These are phyloP conservation scores for Oriolus oriolus DNA, from an alignment of 2,113 vertebrate species.

Conservation along the genomic window DNA sequence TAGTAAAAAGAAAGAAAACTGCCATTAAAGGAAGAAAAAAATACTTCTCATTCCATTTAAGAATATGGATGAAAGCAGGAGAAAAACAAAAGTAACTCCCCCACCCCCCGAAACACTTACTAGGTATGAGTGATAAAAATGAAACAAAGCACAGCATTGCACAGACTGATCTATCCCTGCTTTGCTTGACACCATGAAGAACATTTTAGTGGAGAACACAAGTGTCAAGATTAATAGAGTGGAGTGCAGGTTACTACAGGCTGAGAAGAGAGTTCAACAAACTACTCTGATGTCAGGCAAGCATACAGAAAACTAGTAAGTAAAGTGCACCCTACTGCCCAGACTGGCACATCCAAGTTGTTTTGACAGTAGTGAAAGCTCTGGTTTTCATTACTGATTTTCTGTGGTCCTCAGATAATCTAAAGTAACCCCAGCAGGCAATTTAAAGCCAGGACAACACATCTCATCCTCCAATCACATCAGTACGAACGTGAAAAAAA, in stretches of 20 bases:
- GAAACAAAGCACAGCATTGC: constrained; percentile 83
- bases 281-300: not conserved
- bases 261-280: not conserved
- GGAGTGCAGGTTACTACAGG: not conserved
- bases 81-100: not conserved
- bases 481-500: not conserved
- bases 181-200: not conserved
- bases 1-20: constrained; percentile 3
- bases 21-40: constrained; percentile 20
- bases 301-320: not conserved
- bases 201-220: not conserved
- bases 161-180: constrained; percentile 6
- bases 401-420: not conserved
- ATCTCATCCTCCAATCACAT: not conserved
- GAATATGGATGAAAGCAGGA: constrained; percentile 52
- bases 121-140: constrained; percentile 59
- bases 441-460: not conserved
- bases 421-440: not conserved
- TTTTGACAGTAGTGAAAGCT: not conserved
- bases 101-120: not conserved
- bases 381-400: not conserved
- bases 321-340: not conserved
- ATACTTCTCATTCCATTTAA: constrained; percentile 43
- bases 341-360: not conserved
- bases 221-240: not conserved